phyloP scores from a whole-genome alignment of 1,140 invertebrate species.

The Agrypnia vestita region DNA sequence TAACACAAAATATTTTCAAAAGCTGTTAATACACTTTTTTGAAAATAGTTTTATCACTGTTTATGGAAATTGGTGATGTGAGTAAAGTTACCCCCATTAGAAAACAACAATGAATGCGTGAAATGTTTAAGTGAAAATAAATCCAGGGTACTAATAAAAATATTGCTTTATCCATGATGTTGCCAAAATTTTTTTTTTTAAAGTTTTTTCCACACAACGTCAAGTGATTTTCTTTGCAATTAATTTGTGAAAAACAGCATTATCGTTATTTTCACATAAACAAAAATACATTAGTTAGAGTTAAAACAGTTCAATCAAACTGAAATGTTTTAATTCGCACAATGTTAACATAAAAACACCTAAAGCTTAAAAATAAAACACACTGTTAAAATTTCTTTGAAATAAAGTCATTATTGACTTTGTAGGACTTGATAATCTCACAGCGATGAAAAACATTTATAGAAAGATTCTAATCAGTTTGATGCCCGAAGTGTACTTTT shows the following conservation, averaged over 20 bases:
- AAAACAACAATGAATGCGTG: conserved; percentile 10
- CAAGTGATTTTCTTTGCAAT: no score
- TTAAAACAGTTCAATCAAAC: conserved; percentile 15
- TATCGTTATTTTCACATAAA: no score
- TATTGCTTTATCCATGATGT: no score
- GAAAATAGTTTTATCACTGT: not conserved
- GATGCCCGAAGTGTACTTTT: not conserved
- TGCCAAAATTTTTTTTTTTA: no score
- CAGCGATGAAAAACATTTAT: no score
- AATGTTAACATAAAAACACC: conserved; percentile 26
- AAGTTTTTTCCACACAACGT: no score
- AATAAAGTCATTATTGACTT: not conserved
- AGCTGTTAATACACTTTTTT: conserved; percentile 4
- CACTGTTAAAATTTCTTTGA: conserved; percentile 40
- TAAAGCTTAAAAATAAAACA: conserved; percentile 16
- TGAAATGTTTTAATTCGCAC: conserved; percentile 14
- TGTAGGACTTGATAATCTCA: no score
- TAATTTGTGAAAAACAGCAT: no score
- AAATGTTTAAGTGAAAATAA: not conserved
- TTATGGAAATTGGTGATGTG: no score
- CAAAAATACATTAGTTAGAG: not conserved
- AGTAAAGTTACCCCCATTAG: not conserved
- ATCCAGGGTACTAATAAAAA: no score
- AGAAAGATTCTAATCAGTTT: not conserved
- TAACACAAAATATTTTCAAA: conserved; percentile 4